A percentile compares a stretch with the other conserved stretches of the same genome.
Conservation (phyloP, 2,888 invertebrate genomes). For the Harmothoe impar region DNA sequence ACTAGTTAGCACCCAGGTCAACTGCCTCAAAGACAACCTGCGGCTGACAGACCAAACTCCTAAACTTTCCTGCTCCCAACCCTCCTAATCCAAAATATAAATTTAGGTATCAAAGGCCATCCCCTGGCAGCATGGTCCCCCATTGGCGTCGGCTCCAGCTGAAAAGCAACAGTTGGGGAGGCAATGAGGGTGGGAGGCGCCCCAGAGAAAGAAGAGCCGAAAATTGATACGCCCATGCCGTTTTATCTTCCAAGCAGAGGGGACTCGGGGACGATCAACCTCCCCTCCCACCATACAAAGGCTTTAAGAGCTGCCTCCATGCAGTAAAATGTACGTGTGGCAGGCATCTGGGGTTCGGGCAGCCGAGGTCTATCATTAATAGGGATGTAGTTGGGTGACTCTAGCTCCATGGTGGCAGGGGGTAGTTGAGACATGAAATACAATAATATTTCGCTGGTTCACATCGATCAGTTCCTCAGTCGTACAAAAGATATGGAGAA, state of each 20-base stretch:
- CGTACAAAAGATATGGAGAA: too few species aligned
- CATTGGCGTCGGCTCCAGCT: not conserved
- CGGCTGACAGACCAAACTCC: not conserved
- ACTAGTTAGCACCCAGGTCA: constrained; percentile 18
- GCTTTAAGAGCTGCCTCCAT: constrained; percentile 10
- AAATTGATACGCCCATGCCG: constrained; percentile 10
- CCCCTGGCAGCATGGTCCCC: not conserved
- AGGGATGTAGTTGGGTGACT: not conserved
- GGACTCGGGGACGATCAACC: not conserved
- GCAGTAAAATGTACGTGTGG: not conserved
- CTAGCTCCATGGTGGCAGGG: too few species aligned
- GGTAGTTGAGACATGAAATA: too few species aligned
- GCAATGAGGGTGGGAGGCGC: not conserved
- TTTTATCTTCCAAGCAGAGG: not conserved
- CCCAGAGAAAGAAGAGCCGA: not conserved
- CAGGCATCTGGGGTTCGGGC: not conserved
- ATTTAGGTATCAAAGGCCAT: not conserved
- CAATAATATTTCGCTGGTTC: too few species aligned
- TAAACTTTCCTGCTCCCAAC: not conserved
- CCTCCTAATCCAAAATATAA: not conserved
- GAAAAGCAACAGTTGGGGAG: constrained; percentile 15
- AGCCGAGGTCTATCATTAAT: constrained; percentile 22
- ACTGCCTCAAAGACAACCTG: not conserved
- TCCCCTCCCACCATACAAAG: not conserved
- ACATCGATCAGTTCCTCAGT: too few species aligned